These are phyloP conservation scores for Pelmatolapia mariae DNA, from an alignment of 2,113 vertebrate genomes.

Conservation along the genomic window DNA sequence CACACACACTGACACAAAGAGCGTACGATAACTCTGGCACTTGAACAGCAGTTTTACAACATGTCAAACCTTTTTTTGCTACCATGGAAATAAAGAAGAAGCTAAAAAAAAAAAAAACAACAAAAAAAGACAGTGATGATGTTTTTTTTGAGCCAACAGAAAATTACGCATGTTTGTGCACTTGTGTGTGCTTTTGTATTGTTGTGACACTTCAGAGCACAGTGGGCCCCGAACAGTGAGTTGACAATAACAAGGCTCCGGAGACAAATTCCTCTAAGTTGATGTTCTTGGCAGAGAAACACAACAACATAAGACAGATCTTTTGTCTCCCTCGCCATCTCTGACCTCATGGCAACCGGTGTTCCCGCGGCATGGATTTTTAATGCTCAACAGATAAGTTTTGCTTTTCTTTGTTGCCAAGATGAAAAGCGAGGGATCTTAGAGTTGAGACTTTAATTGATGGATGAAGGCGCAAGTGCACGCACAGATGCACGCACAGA, in stretches of 20 bases:
- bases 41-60: neutral
- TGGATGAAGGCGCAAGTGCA: neutral
- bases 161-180: neutral
- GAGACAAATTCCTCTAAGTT: conserved; percentile 46
- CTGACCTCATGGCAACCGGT: conserved; percentile 28
- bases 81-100: neutral
- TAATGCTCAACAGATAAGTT: conserved; percentile 25
- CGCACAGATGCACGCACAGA: neutral
- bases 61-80: neutral
- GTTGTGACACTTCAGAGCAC: conserved; percentile 29
- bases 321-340: neutral
- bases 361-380: conserved; percentile 2
- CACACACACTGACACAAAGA: neutral
- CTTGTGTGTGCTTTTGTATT: neutral
- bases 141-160: neutral
- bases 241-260: conserved; percentile 51
- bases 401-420: conserved; percentile 13
- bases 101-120: neutral
- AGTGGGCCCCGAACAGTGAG: conserved; percentile 16
- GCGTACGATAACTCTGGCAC: neutral
- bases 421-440: conserved; percentile 1
- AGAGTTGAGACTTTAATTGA: conserved; percentile 23
- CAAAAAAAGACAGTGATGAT: neutral
- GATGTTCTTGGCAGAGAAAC: conserved; percentile 39
- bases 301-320: conserved; percentile 32